Evolutionary conservation across 1,140 invertebrate genomes (phyloP).

Genomic region (Drosophila punjabiensis): DNA sequence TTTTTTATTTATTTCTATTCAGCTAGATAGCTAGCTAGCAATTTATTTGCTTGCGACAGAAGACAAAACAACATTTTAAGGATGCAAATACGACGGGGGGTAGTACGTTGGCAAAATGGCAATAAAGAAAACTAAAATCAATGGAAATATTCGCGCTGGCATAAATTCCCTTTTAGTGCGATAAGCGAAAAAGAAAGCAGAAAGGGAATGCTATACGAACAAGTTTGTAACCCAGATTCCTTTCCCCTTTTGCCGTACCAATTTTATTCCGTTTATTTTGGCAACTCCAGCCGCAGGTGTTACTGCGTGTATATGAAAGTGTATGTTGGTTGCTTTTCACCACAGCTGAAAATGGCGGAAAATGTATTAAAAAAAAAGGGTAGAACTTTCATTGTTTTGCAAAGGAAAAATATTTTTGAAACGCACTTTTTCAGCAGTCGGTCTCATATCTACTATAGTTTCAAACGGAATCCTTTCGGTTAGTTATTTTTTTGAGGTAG

Average conservation of each 20-base stretch:
- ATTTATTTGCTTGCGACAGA: constrained; percentile 72
- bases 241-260: constrained; percentile 35
- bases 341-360: constrained; percentile 67
- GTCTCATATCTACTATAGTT: constrained; percentile 41
- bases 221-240: constrained; percentile 80
- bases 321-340: constrained; percentile 49
- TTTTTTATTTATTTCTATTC: constrained; percentile 11
- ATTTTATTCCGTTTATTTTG: constrained; percentile 13
- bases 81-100: constrained; percentile 49
- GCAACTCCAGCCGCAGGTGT: constrained; percentile 51
- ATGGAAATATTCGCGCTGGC: constrained; percentile 78
- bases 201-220: constrained; percentile 29
- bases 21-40: constrained; percentile 36
- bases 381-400: constrained; percentile 58
- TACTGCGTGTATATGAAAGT: constrained; percentile 9
- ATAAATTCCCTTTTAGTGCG: constrained; percentile 68
- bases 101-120: constrained; percentile 43
- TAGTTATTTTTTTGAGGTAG: constrained; percentile 47
- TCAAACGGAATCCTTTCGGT: constrained; percentile 33
- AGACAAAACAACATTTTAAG: constrained; percentile 58
- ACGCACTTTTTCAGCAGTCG: constrained; percentile 47
- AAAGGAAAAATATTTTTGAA: constrained; percentile 42
- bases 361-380: constrained; percentile 45
- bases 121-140: constrained; percentile 79
- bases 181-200: constrained; percentile 23